Evolutionary conservation across 2,797 vertebrate genomes (phyloP).

Genomic region (Salmo trutta): DNA sequence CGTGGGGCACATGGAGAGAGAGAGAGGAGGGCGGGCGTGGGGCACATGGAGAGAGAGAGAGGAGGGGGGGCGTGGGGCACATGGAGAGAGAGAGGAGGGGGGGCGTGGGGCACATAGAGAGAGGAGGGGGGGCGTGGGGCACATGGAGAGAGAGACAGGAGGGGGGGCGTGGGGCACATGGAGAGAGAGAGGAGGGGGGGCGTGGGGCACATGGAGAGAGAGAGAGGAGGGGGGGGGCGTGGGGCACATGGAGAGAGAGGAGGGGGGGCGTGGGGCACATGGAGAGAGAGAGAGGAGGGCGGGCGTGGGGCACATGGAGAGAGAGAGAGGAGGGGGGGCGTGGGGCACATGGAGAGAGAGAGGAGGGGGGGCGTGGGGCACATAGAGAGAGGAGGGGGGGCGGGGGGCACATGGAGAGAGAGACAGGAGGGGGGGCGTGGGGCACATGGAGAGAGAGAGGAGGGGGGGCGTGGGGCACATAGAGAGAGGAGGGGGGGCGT

Average conservation of each 20-base stretch:
- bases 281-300: slow-evolving; percentile 4
- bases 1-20: slow-evolving; percentile 21
- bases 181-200: no score
- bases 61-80: background rate
- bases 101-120: slow-evolving; percentile 36
- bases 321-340: slow-evolving; percentile 49
- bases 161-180: background rate
- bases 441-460: slow-evolving; percentile 23
- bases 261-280: slow-evolving; percentile 37
- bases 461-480: background rate
- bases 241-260: background rate
- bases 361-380: no score
- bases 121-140: slow-evolving; percentile 42
- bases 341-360: background rate
- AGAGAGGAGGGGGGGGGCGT: slow-evolving; percentile 1
- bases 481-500: slow-evolving; percentile 36
- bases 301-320: slow-evolving; percentile 56
- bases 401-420: background rate
- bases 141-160: slow-evolving; percentile 62
- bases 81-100: slow-evolving; percentile 10
- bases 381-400: background rate
- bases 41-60: slow-evolving; percentile 6
- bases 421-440: slow-evolving; percentile 26
- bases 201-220: slow-evolving; percentile 1
- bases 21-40: slow-evolving; percentile 2